These are phyloP conservation scores for Dryobotodes eremita DNA, from an alignment of 2,888 invertebrate genomes.

Conservation along the genomic window DNA sequence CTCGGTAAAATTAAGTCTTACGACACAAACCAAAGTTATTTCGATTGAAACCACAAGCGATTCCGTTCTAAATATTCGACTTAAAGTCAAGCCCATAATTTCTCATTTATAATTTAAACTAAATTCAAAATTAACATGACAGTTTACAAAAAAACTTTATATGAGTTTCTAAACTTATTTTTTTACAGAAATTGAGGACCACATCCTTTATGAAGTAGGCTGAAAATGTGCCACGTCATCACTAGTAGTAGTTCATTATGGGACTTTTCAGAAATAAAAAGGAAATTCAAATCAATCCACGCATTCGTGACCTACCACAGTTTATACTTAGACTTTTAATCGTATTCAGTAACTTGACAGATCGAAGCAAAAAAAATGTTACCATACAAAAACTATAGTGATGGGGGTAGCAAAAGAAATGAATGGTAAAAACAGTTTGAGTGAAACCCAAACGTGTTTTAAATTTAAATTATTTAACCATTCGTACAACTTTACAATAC, in stretches of 20 bases:
- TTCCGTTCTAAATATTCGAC: neutral
- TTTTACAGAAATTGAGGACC: neutral
- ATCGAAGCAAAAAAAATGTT: neutral
- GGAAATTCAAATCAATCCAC: too few relatives aligned
- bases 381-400: neutral
- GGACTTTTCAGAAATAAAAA: neutral
- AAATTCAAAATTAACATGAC: neutral
- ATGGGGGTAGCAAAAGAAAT: neutral
- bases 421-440: neutral
- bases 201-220: neutral
- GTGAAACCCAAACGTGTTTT: neutral
- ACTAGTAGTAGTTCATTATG: too few relatives aligned
- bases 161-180: too few relatives aligned
- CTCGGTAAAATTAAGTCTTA: conserved; percentile 4
- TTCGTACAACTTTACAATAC: neutral
- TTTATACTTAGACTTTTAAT: neutral
- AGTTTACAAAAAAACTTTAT: neutral
- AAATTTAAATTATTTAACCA: neutral
- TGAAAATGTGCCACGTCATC: neutral
- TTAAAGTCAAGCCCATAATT: neutral
- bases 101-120: neutral
- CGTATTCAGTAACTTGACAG: neutral
- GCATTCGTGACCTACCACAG: neutral
- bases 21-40: conserved; percentile 17
- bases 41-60: neutral